Evolutionary conservation across 2,888 invertebrate species (phyloP).

Genomic region (Lasioglossum calceatum): DNA sequence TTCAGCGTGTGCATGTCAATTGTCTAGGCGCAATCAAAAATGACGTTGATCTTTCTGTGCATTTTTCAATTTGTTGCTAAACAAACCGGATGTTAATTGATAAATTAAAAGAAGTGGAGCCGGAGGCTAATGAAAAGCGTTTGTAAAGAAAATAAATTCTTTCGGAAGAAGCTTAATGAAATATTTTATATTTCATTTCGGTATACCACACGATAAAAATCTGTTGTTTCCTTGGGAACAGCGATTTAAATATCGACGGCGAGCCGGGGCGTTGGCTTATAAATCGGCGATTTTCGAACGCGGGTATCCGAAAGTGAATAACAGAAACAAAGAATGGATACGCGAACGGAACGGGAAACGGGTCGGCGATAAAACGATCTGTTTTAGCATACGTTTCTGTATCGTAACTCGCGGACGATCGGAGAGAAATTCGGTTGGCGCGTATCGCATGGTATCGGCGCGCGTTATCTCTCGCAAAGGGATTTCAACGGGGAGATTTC

Average conservation of each 20-base stretch:
- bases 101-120: too few relatives aligned
- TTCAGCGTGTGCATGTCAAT: too few relatives aligned
- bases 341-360: not conserved
- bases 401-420: not conserved
- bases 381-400: conserved; percentile 12
- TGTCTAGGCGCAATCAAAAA: too few relatives aligned
- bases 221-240: conserved; percentile 25
- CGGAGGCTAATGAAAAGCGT: too few relatives aligned
- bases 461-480: conserved; percentile 35
- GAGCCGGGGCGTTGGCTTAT: conserved; percentile 1
- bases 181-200: not conserved
- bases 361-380: conserved; percentile 23
- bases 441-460: conserved; percentile 11
- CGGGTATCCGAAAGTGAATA: not conserved
- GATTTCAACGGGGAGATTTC: conserved; percentile 35
- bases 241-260: conserved; percentile 33
- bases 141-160: too few relatives aligned
- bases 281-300: conserved; percentile 1
- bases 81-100: too few relatives aligned
- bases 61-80: too few relatives aligned
- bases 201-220: conserved; percentile 28
- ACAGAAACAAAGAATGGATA: not conserved
- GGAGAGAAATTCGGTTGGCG: not conserved
- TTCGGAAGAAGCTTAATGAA: too few relatives aligned
- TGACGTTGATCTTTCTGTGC: too few relatives aligned